Percentiles rank a stretch among this genome's conserved stretches.
phyloP scores from a whole-genome alignment of 2,888 invertebrate genomes.

The Aphodius granarius region DNA sequence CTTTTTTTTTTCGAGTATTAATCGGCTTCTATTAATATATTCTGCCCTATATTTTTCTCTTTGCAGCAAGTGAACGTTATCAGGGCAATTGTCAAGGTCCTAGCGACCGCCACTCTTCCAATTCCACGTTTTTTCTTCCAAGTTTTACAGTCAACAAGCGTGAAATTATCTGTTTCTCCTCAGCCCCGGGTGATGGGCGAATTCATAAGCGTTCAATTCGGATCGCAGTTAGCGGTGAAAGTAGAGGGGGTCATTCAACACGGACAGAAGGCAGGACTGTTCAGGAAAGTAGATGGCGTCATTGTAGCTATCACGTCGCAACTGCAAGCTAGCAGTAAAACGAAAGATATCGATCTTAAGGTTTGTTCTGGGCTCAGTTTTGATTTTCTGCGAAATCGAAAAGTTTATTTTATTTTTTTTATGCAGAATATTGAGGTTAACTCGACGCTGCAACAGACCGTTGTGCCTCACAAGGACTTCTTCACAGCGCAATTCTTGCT shows the following conservation, averaged over 20 bases:
- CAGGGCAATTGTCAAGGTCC: conserved; percentile 63
- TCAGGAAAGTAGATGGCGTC: conserved; percentile 71
- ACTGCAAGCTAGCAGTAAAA: conserved; percentile 54
- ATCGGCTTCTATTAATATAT: no score
- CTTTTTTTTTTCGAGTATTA: no score
- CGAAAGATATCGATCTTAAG: conserved; percentile 48
- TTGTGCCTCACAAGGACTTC: conserved; percentile 90
- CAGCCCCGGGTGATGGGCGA: conserved; percentile 80
- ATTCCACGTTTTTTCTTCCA: conserved; percentile 83
- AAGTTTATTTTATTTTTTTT: conserved; percentile 28
- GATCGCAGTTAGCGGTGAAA: conserved; percentile 86
- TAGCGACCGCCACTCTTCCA: conserved; percentile 66
- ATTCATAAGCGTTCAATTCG: conserved; percentile 79
- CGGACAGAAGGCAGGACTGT: conserved; percentile 67
- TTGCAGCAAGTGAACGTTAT: conserved; percentile 59
- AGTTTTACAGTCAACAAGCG: conserved; percentile 78
- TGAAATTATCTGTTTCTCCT: conserved; percentile 80
- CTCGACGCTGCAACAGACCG: conserved; percentile 72
- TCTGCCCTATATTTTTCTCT: background rate
- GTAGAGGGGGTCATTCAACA: conserved; percentile 91
- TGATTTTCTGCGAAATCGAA: background rate
- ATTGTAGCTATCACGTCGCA: conserved; percentile 71
- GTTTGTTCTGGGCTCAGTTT: conserved; percentile 32
- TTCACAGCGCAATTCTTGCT: conserved; percentile 91
- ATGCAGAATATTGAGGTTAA: conserved; percentile 51